Conservation (phyloP, 2,888 invertebrate genomes). For the Scaptomyza parva region DNA sequence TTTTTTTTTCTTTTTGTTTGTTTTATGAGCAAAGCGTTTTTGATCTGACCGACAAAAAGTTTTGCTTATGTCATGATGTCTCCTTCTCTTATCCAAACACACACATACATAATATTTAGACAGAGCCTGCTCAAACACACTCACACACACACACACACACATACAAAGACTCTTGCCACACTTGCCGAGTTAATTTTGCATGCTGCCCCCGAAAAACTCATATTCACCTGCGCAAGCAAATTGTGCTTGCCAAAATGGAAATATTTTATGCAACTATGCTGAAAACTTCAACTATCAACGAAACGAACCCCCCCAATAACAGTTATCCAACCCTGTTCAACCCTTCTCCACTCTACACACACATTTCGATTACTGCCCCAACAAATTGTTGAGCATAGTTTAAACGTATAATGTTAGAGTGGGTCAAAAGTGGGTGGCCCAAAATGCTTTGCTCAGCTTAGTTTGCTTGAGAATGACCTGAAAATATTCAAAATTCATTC, state of each 20-base stretch:
- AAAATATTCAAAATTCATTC: neutral
- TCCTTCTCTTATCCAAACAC: too few species aligned
- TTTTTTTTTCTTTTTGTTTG: conserved; percentile 36
- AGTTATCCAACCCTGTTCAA: neutral
- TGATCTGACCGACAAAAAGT: conserved; percentile 56
- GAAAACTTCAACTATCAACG: conserved; percentile 27
- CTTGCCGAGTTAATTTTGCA: conserved; percentile 35
- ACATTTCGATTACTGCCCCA: conserved; percentile 58
- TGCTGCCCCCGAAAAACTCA: conserved; percentile 5
- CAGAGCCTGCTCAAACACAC: conserved; percentile 44
- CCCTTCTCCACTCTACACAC: neutral
- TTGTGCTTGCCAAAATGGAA: conserved; percentile 38
- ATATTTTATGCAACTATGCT: conserved; percentile 69
- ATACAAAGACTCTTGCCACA: conserved; percentile 51
- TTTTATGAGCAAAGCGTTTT: conserved; percentile 43
- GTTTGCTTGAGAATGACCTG: neutral
- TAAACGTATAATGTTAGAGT: conserved; percentile 11
- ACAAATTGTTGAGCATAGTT: conserved; percentile 59
- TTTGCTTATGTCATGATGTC: conserved; percentile 49
- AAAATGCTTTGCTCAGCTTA: conserved; percentile 44
- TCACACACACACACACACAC: conserved; percentile 8
- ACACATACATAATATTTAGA: conserved; percentile 50
- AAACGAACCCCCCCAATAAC: neutral
- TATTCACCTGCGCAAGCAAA: conserved; percentile 40
- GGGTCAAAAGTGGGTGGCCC: neutral